These are phyloP conservation scores for Turdus rufiventris DNA, from an alignment of 2,113 vertebrate genomes.

Conservation along the genomic window DNA sequence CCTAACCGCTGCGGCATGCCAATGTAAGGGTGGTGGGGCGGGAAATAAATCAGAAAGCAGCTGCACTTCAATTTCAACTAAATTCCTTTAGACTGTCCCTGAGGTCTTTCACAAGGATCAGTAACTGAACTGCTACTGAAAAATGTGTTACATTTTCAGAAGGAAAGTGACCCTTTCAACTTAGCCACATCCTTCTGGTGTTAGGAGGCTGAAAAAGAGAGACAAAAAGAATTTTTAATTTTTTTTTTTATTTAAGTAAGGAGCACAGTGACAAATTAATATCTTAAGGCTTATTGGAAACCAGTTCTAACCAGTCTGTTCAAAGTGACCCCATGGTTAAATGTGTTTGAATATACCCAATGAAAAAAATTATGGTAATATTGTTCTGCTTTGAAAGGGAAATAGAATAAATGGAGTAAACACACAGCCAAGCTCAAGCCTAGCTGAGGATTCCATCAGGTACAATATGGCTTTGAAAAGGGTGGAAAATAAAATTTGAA, in stretches of 20 bases:
- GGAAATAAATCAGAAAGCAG: not conserved
- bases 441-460: not conserved
- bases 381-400: not conserved
- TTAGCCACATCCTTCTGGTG: not conserved
- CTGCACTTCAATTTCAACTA: not conserved
- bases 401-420: not conserved
- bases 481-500: not conserved
- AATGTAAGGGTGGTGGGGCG: rapidly evolving
- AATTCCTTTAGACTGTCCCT: not conserved
- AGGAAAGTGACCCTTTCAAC: not conserved
- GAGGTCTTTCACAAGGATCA: not conserved
- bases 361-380: not conserved
- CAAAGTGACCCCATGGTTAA: rapidly evolving
- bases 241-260: not conserved
- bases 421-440: not conserved
- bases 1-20: not conserved
- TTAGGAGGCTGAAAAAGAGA: not conserved
- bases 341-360: not conserved
- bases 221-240: not conserved
- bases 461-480: not conserved
- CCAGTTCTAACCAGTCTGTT: not conserved
- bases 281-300: conserved; percentile 2
- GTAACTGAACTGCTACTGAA: not conserved
- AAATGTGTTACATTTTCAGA: not conserved
- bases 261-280: not conserved